Conservation (phyloP, 2,888 invertebrate species). For the Nowickia ferox region DNA sequence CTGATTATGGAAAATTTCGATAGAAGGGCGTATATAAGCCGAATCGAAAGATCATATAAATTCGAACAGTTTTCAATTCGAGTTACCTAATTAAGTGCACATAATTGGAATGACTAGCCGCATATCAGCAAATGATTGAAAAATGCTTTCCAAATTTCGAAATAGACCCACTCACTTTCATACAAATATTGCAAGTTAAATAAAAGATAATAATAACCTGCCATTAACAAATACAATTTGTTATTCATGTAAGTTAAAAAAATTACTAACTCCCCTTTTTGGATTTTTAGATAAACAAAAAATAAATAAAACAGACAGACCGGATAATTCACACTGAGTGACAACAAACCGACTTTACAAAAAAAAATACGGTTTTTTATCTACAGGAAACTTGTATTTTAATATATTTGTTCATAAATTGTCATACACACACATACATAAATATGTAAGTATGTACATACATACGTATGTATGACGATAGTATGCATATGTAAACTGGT, state of each 20-base stretch:
- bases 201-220: not conserved
- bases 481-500: not conserved
- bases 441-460: conserved; percentile 16
- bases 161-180: too few species aligned
- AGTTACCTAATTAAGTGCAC: too few species aligned
- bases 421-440: too few species aligned
- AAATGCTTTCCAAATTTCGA: too few species aligned
- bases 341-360: conserved; percentile 16
- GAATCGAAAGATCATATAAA: too few species aligned
- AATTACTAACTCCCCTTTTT: conserved; percentile 32
- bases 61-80: too few species aligned
- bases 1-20: too few species aligned
- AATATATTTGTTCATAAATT: conserved; percentile 22
- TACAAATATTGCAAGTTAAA: too few species aligned
- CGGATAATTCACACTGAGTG: conserved; percentile 1
- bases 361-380: conserved; percentile 15
- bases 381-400: conserved; percentile 52
- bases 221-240: not conserved
- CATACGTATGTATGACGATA: not conserved
- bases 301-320: not conserved
- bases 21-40: too few species aligned
- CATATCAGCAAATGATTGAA: too few species aligned
- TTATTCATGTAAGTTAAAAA: not conserved
- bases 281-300: conserved; percentile 3
- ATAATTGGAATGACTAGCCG: too few species aligned